Percentiles rank a stretch among this genome's conserved stretches.
phyloP scores from a whole-genome alignment of 2,888 invertebrate species.

The Drosophila mercatorum region DNA sequence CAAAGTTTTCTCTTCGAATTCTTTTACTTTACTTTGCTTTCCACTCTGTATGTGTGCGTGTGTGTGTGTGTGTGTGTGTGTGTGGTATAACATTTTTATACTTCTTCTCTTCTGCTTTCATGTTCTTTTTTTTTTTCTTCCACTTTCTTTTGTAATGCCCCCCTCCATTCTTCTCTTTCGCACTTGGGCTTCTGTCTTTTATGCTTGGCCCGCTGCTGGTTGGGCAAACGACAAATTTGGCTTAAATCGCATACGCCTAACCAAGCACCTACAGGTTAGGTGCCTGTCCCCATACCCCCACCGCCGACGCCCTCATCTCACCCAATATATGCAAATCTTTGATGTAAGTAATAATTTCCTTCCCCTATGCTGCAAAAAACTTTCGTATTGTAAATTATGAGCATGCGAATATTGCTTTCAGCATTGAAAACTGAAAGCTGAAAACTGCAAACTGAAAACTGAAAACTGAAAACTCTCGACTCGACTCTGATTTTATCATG shows the following conservation, averaged over 20 bases:
- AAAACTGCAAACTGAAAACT: constrained; percentile 32
- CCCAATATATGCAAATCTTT: constrained; percentile 78
- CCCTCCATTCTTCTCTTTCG: neutral
- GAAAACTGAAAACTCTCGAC: constrained; percentile 37
- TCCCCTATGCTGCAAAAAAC: constrained; percentile 60
- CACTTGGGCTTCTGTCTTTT: constrained; percentile 38
- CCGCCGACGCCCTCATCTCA: constrained; percentile 8
- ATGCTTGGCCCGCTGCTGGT: constrained; percentile 33
- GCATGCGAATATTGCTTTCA: constrained; percentile 74
- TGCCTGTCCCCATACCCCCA: constrained; percentile 11
- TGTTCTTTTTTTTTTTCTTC: neutral
- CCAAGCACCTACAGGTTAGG: constrained; percentile 7
- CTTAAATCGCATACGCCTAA: constrained; percentile 55
- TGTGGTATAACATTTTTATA: constrained; percentile 7
- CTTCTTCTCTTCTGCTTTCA: constrained; percentile 1
- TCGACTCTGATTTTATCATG: constrained; percentile 46
- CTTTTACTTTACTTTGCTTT: constrained; percentile 74
- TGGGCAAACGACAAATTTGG: constrained; percentile 67
- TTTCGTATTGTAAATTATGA: constrained; percentile 73
- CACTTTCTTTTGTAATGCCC: constrained; percentile 10
- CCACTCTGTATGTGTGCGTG: neutral
- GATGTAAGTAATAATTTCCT: constrained; percentile 80
- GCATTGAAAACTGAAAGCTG: constrained; percentile 47
- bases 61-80: constrained; percentile 3
- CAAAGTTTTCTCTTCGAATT: constrained; percentile 73